Conservation (phyloP, 2,113 vertebrate species). For the Sinocyclocheilus anshuiensis region DNA sequence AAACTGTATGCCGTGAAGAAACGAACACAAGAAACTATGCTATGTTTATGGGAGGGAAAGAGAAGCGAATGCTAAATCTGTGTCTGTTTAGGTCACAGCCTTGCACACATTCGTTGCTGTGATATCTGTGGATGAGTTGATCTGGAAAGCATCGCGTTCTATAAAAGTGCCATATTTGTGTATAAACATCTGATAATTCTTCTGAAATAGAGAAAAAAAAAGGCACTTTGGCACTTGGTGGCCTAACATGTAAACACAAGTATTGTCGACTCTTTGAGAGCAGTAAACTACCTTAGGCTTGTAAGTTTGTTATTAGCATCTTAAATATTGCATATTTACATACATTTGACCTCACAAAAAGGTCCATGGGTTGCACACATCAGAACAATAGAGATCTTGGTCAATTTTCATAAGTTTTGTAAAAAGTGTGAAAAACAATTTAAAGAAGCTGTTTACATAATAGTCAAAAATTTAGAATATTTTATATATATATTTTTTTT, state of each 20-base stretch:
- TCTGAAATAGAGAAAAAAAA: background rate
- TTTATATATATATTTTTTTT: background rate
- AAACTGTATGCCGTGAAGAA: slow-evolving; percentile 7
- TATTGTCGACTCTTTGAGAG: background rate
- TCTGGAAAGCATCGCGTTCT: background rate
- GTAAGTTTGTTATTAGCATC: background rate
- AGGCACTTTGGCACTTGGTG: background rate
- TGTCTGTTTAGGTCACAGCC: slow-evolving; percentile 15
- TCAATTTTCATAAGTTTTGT: too few species aligned
- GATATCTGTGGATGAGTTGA: background rate
- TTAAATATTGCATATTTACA: background rate
- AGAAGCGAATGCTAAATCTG: slow-evolving; percentile 4
- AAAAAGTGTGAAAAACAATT: too few species aligned
- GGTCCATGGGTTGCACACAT: background rate
- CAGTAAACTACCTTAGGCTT: background rate
- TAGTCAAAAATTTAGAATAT: background rate
- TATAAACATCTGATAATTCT: background rate
- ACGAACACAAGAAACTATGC: background rate
- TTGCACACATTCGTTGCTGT: background rate
- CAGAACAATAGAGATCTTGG: background rate
- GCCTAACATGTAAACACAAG: background rate
- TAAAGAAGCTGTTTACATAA: too few species aligned
- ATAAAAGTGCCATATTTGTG: background rate
- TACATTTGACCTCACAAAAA: background rate
- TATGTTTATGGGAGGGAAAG: slow-evolving; percentile 6